A percentile compares a stretch with the other conserved stretches of the same genome.
Evolutionary conservation across 2,888 invertebrate genomes (phyloP).

Genomic region (Lingula anatina): DNA sequence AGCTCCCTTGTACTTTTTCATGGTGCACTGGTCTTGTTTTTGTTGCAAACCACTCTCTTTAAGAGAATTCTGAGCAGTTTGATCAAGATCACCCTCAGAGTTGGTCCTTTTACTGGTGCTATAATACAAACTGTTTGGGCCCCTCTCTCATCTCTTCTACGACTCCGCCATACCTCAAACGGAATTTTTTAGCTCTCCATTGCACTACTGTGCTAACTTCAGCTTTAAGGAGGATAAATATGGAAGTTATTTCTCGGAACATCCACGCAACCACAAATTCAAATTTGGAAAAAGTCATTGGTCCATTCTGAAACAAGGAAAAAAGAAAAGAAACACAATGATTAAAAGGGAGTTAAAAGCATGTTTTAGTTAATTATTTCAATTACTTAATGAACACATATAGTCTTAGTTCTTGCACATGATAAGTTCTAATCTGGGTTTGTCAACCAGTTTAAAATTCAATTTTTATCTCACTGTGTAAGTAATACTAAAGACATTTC

Average conservation of each 20-base stretch:
- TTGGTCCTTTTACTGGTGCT: too few species aligned
- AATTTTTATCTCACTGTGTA: too few species aligned
- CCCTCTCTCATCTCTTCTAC: slow-evolving; percentile 61
- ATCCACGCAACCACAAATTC: slow-evolving; percentile 94
- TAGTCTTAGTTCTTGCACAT: neutral
- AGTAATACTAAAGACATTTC: too few species aligned
- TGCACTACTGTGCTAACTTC: slow-evolving; percentile 81
- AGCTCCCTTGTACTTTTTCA: too few species aligned
- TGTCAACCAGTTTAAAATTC: too few species aligned
- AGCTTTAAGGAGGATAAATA: slow-evolving; percentile 82
- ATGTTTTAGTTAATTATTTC: neutral
- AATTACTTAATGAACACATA: neutral
- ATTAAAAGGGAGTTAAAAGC: neutral
- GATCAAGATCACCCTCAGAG: too few species aligned
- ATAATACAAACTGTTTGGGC: slow-evolving; percentile 20
- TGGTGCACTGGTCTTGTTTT: too few species aligned
- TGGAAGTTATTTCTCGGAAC: slow-evolving; percentile 84
- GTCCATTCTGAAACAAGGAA: slow-evolving; percentile 72
- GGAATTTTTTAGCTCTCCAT: slow-evolving; percentile 84
- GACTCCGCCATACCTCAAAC: slow-evolving; percentile 90
- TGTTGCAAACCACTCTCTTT: too few species aligned
- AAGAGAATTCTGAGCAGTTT: too few species aligned
- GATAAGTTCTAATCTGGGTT: too few species aligned
- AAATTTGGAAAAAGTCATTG: slow-evolving; percentile 88
- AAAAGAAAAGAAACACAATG: neutral